Base-by-base conservation (phyloP, 2,113 vertebrate genomes). In the Podarcis raffonei region DNA sequence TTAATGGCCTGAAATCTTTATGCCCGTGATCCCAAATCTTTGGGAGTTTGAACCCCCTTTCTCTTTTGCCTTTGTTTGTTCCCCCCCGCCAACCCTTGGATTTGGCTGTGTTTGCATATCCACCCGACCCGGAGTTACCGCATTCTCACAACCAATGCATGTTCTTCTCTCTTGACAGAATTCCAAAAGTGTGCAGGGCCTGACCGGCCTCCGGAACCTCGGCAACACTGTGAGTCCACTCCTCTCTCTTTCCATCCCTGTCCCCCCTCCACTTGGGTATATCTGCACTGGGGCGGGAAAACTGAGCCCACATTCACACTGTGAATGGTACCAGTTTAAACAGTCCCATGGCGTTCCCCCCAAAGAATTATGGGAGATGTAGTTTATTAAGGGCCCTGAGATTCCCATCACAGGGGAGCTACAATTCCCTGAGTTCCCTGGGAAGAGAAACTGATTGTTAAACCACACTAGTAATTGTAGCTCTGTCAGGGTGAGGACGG, bases 181-280 rank as follows among this genome's bases (percentile, higher is more conserved):
- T 96, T 98, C 98, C 91, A 99, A 99, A 97, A 97, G 93, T 0
- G 96, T 97, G 90, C 98, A 98, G 93, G 99, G 99, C 82, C 97
- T 99, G 95, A 98, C 98, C 1, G 99, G 99, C 53, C 96, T 99
- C 87, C 97, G 97, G 92, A 99, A 99, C 95, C 98, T 99, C 16
- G 98, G 99, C 39, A 99, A 99, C 95, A 99, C 99, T 25, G 99
- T 99, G 89, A 98, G 98, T 96, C 86, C 78, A 8, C 57, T 68
- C 59, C 62, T 87, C 23, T 71, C 66, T 87, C 23, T 71, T 83
- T 65, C 85, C 71, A 48, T 65, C 35, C 32, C 23, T 42, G 30
- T 25, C 72, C 62, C 37, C 37, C 32, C 39, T 27, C 18, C 11
- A 1, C 65, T 79, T 20, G 15, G 59, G 25, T 7, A 12, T 23